Evolutionary conservation across 2,797 vertebrate genomes (phyloP), one percentile per base, ranked within the genome.

Genomic region (Botia kubotai): DNA sequence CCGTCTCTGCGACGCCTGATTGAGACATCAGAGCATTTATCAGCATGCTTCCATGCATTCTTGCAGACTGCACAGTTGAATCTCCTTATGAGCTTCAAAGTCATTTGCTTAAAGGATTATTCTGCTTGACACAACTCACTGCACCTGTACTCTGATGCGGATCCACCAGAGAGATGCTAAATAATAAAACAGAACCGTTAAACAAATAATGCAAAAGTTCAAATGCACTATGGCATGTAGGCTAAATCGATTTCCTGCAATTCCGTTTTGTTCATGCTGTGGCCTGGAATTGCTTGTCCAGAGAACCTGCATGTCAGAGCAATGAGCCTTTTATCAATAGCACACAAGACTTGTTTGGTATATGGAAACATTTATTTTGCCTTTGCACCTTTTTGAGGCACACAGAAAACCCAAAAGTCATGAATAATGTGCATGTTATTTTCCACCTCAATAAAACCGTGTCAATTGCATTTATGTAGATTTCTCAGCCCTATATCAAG

Each of bases 341-440:
- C 17, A 46, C n/a, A 19, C 14, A n/a, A 79, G 19, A 13, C 10
- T 17, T 79, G 17, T 69, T 79, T 75, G 10, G 43, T 46, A 46
- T 73, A 33, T n/a, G 74, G 55, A 73, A 79, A 69, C 73, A 48
- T 83, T 82, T 73, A 69, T 73, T 70, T 80, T 77, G 60, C 67
- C 12, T 50, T 58, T 26, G 29, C 48, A 65, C 17, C 29, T 72
- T 46, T 80, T 85, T 72, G 17, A 21, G 58, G 69, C 43, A 10
- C 43, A 46, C 8, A 46, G 10, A 46, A 46, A 46, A 46, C 43
- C 43, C 10, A 46, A 46, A 46, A 46, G 43, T 46, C 43, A 46
- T 46, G 43, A 46, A 46, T 46, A 46, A 46, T 46, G 43, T 46
- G 43, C 43, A 46, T 46, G 43, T 46, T 46, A 46, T 46, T 46